Conservation (phyloP, 1,140 invertebrate genomes). For the Platyscapa corneri region DNA sequence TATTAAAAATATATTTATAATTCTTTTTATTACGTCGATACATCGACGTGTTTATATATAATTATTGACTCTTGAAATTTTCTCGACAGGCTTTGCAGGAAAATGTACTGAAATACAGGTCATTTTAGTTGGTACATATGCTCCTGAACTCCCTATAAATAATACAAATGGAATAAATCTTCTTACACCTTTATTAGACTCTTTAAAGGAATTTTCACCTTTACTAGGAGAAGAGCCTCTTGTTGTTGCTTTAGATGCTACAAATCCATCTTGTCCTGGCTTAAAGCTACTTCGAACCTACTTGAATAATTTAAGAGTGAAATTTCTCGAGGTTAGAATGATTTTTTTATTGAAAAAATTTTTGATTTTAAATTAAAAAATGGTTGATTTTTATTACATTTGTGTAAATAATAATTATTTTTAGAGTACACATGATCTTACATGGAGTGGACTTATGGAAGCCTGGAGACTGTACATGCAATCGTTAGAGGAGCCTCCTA, state of each 20-base stretch:
- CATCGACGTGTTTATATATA: too few relatives aligned
- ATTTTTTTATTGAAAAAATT: too few relatives aligned
- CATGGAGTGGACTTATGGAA: slow-evolving; percentile 70
- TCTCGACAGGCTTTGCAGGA: slow-evolving; percentile 67
- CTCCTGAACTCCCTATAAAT: slow-evolving; percentile 67
- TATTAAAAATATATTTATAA: too few relatives aligned
- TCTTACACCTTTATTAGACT: slow-evolving; percentile 67
- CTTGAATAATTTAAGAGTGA: slow-evolving; percentile 66
- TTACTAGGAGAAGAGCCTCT: slow-evolving; percentile 70
- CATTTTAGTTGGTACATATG: slow-evolving; percentile 72
- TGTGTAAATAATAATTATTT: slow-evolving; percentile 1
- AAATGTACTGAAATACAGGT: slow-evolving; percentile 70
- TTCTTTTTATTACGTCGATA: too few relatives aligned
- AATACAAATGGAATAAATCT: slow-evolving; percentile 67
- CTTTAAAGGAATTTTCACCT: slow-evolving; percentile 69
- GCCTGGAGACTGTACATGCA: slow-evolving; percentile 68
- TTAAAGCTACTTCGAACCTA: slow-evolving; percentile 71
- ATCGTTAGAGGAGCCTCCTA: slow-evolving; percentile 68
- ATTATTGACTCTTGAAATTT: neutral
- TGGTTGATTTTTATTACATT: neutral
- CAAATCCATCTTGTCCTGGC: slow-evolving; percentile 72
- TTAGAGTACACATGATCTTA: slow-evolving; percentile 45
- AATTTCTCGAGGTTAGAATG: slow-evolving; percentile 71
- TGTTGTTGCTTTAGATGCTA: slow-evolving; percentile 70
- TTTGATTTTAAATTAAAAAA: slow-evolving; percentile 1